Conservation (phyloP, 2,888 invertebrate species). For the Amiota minor region DNA sequence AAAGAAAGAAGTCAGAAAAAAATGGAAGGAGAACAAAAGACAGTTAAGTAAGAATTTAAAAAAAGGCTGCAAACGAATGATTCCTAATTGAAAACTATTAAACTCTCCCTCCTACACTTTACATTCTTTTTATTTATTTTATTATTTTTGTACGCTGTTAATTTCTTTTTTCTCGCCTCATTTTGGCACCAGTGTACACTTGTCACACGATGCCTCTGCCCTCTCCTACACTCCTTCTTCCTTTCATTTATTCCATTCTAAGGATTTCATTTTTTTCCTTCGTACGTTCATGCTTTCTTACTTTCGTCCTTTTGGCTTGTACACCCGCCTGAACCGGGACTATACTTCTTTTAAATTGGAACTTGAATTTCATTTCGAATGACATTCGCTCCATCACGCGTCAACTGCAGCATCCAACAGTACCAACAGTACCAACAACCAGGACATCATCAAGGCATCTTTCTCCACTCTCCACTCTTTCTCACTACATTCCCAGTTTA, state of each 20-base stretch:
- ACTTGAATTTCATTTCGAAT: slow-evolving; percentile 73
- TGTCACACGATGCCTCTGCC: too few relatives aligned
- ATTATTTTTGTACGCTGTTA: slow-evolving; percentile 38
- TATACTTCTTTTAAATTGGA: slow-evolving; percentile 59
- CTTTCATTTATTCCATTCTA: slow-evolving; percentile 32
- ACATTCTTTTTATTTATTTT: slow-evolving; percentile 30
- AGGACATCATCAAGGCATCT: background rate
- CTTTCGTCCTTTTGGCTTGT: slow-evolving; percentile 2
- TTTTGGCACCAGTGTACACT: slow-evolving; percentile 30
- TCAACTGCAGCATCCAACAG: slow-evolving; percentile 69
- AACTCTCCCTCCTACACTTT: slow-evolving; percentile 57
- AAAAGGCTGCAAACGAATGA: slow-evolving; percentile 71
- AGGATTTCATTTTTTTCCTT: slow-evolving; percentile 7
- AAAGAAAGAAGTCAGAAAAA: slow-evolving; percentile 11
- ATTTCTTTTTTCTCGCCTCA: slow-evolving; percentile 32
- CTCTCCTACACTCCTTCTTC: slow-evolving; percentile 34
- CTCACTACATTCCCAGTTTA: too few relatives aligned
- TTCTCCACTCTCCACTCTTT: too few relatives aligned
- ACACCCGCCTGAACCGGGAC: background rate
- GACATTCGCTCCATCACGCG: slow-evolving; percentile 73
- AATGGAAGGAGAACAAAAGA: slow-evolving; percentile 9
- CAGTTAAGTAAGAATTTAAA: slow-evolving; percentile 35
- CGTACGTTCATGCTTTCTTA: background rate
- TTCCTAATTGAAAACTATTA: slow-evolving; percentile 73
- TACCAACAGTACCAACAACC: slow-evolving; percentile 1